Evolutionary conservation across 2,888 invertebrate species (phyloP), one percentile per base, ranked within the genome.

Genomic region (Aromia moschata): DNA sequence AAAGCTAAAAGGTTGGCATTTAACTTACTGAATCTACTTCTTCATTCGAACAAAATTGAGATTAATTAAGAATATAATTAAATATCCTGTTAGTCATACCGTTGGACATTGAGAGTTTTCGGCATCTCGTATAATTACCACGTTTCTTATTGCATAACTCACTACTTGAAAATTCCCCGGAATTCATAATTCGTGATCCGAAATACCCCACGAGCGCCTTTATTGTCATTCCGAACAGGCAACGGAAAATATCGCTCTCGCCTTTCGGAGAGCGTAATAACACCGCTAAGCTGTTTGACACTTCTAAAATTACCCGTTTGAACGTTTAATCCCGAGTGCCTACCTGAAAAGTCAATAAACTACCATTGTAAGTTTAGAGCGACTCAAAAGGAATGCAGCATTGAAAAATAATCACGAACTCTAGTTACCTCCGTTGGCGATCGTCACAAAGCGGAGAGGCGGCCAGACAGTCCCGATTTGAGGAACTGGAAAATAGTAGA

Each of bases 291-390:
- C 38, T 30, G 30, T 52, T 52, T 41, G 51, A 41, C 51, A 52
- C 46, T 49, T 57, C 49, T 40, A 16, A 47, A 49, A 43, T 55
- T 60, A 55, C 53, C 56, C 59, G 58, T 56, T 59, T 53, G 53
- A 61, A 58, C 51, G 64, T 56, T 56, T 56, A 56, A 60, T 61
- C 58, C 59, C 33, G 46, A 56, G 64, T 62, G 60, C 62, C 62
- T 62, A 49, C 38, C 31, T 41, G 64, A 43, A 59, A 57, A 64
- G 46, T 58, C 58, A 64, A 64, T 58, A 64, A 15, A 20, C 63
- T 10, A 11, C 33, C n/a, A 2, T 33, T 25, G 25, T 25, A 25
- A 25, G 3, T 3, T 25, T 25, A 5, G 7, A 25, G 25, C 7
- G 25, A 25, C 25, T 25, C 7, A 7, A 25, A 25, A 25, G 7